Evolutionary conservation across 2,797 vertebrate genomes (phyloP).

Genomic region (Falco berigora): DNA sequence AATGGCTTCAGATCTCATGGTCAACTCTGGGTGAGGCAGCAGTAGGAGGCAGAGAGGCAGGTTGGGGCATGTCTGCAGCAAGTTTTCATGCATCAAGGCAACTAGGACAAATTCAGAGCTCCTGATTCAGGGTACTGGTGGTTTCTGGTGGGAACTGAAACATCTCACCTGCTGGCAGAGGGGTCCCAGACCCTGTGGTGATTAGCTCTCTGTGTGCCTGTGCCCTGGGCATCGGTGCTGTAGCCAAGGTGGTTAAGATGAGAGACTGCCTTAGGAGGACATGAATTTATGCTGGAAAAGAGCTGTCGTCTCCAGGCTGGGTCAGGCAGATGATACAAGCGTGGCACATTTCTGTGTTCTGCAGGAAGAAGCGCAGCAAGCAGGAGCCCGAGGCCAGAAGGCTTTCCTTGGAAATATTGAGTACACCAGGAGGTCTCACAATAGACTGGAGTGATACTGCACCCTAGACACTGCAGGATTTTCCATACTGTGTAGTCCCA

Average conservation of each 20-base stretch:
- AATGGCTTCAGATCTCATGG: not conserved
- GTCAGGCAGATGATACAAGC: not conserved
- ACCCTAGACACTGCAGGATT: not conserved
- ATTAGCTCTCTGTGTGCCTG: not conserved
- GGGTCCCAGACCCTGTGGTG: not conserved
- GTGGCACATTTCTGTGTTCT: not conserved
- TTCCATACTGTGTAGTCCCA: not conserved
- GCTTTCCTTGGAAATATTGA: not conserved
- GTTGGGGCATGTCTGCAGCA: not conserved
- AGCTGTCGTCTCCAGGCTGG: not conserved
- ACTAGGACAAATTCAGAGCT: not conserved
- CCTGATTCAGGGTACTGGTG: not conserved
- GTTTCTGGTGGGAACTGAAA: not conserved
- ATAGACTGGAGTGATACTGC: not conserved
- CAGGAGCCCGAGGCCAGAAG: not conserved
- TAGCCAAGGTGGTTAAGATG: too few relatives aligned
- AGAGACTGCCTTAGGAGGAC: not conserved
- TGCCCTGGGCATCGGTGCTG: not conserved
- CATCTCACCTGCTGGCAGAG: not conserved
- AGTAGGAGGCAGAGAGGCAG: not conserved
- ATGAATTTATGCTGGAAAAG: not conserved
- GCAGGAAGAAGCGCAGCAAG: not conserved
- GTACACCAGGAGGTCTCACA: not conserved
- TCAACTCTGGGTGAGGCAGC: not conserved
- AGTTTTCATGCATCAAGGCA: not conserved